Percentiles rank a stretch among this genome's conserved stretches.
Conservation (phyloP, 2,113 vertebrate species). For the Brachypteracias leptosomus region DNA sequence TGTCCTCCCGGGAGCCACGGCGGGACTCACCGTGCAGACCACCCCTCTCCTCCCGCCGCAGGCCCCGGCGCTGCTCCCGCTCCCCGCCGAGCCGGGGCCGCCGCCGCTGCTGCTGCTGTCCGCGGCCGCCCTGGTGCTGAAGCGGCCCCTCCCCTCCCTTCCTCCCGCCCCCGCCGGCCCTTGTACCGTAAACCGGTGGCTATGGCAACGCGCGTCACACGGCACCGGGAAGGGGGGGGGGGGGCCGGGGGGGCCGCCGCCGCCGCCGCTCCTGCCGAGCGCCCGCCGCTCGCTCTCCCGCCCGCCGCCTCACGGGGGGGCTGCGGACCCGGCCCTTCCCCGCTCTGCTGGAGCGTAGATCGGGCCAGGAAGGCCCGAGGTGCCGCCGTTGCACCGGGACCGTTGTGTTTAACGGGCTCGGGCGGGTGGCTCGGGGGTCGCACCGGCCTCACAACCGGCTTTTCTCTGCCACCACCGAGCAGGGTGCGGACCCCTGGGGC, state of each 20-base stretch:
- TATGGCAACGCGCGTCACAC: slow-evolving; percentile 86
- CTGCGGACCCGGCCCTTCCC: no score
- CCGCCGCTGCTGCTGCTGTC: slow-evolving; percentile 76
- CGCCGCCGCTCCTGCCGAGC: background rate
- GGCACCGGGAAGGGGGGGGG: no score
- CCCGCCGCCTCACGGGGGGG: background rate
- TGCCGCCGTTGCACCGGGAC: background rate
- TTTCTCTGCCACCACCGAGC: background rate
- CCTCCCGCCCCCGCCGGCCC: slow-evolving; percentile 62
- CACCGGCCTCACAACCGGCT: rapidly evolving
- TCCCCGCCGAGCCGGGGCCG: background rate
- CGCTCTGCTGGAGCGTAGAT: no score
- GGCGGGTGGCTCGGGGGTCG: no score
- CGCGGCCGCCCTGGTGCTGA: slow-evolving; percentile 80
- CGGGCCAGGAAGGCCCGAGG: background rate
- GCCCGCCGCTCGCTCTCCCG: background rate
- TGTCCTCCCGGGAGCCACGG: no score
- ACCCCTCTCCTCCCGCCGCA: background rate
- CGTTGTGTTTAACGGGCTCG: background rate
- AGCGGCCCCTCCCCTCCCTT: slow-evolving; percentile 52
- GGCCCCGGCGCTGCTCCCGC: background rate
- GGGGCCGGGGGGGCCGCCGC: no score
- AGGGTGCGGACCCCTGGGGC: background rate
- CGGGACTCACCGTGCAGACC: background rate
- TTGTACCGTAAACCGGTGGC: slow-evolving; percentile 84